Conservation (phyloP, 2,888 invertebrate genomes). For the Marronus borbonicus region DNA sequence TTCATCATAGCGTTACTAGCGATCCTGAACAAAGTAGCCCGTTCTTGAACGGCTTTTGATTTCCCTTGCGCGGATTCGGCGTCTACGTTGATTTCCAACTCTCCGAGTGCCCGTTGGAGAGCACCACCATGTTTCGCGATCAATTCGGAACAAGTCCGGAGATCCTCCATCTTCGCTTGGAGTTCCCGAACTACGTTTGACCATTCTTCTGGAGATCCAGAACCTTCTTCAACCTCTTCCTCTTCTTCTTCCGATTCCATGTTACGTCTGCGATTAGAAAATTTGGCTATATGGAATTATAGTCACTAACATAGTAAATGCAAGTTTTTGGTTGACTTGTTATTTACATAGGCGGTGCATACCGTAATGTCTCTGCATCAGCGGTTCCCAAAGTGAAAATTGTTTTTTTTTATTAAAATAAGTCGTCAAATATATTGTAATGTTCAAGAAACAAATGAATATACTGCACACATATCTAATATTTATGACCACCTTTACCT, state of each 20-base stretch:
- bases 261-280: slow-evolving; percentile 71
- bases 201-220: slow-evolving; percentile 73
- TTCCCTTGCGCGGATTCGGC: slow-evolving; percentile 75
- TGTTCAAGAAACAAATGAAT: too few relatives aligned
- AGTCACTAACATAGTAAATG: too few relatives aligned
- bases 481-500: too few relatives aligned
- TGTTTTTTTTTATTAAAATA: too few relatives aligned
- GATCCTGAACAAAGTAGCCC: slow-evolving; percentile 95
- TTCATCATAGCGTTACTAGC: slow-evolving; percentile 98
- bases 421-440: too few relatives aligned
- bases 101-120: slow-evolving; percentile 85
- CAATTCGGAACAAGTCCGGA: slow-evolving; percentile 93
- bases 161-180: slow-evolving; percentile 87
- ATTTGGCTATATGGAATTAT: too few relatives aligned
- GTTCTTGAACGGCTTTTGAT: slow-evolving; percentile 92
- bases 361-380: too few relatives aligned
- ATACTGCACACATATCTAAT: too few relatives aligned
- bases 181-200: slow-evolving; percentile 81
- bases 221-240: slow-evolving; percentile 73
- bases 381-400: too few relatives aligned
- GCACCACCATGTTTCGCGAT: slow-evolving; percentile 91
- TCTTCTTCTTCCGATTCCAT: slow-evolving; percentile 83
- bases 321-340: too few relatives aligned
- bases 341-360: too few relatives aligned
- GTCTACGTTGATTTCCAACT: slow-evolving; percentile 78